Evolutionary conservation across 2,888 invertebrate genomes (phyloP).

Genomic region (Dexiosoma caninum): DNA sequence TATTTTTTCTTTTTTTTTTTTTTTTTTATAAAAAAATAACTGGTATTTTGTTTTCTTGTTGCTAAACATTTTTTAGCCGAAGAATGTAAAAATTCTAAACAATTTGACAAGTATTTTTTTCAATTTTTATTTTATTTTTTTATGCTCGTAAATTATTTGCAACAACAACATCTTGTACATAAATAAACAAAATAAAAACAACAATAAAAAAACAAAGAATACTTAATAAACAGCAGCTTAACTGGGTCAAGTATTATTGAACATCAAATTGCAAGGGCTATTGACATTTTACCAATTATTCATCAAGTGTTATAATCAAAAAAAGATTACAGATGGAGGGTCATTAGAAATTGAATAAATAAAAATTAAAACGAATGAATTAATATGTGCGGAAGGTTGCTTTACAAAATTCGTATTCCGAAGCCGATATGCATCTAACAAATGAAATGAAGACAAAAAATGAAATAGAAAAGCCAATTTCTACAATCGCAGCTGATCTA

Average conservation of each 20-base stretch:
- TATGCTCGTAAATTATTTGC: neutral
- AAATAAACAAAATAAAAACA: slow-evolving; percentile 6
- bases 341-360: neutral
- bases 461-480: too few species aligned
- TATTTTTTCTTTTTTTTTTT: neutral
- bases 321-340: too few species aligned
- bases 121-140: neutral
- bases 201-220: neutral
- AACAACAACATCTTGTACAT: neutral
- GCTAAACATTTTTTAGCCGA: slow-evolving; percentile 22
- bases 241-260: slow-evolving; percentile 59
- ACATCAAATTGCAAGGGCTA: slow-evolving; percentile 36
- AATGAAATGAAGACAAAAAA: too few species aligned
- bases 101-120: slow-evolving; percentile 51
- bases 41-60: slow-evolving; percentile 8
- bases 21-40: neutral
- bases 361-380: too few species aligned
- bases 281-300: slow-evolving; percentile 44
- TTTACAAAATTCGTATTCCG: too few species aligned
- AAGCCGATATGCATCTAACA: too few species aligned
- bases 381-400: too few species aligned
- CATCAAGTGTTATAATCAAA: slow-evolving; percentile 1
- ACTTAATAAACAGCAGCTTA: slow-evolving; percentile 6
- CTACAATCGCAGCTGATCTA: too few species aligned
- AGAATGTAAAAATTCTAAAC: slow-evolving; percentile 57